A percentile compares a stretch with the other conserved stretches of the same genome.
Conservation (phyloP, 2,113 vertebrate genomes). For the Dunckerocampus dactyliophorus region DNA sequence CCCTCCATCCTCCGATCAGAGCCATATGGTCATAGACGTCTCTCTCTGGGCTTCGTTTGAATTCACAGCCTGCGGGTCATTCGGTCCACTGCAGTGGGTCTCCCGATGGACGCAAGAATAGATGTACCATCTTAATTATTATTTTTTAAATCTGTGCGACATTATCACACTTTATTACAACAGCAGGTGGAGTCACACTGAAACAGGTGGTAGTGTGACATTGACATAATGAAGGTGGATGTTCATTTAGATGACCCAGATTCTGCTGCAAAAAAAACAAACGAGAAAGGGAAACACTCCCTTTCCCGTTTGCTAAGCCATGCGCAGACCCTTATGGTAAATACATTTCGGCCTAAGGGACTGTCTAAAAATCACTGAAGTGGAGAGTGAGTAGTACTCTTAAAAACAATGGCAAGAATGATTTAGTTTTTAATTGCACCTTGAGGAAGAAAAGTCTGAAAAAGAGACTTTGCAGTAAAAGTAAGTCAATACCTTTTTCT, state of each 20-base stretch:
- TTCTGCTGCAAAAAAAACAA: constrained; percentile 5
- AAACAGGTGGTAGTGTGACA: constrained; percentile 51
- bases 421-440: background rate
- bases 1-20: constrained; percentile 23
- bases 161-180: constrained; percentile 24
- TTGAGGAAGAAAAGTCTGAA: constrained; percentile 1
- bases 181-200: constrained; percentile 38
- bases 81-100: constrained; percentile 27
- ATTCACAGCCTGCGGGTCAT: constrained; percentile 68
- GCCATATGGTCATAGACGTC: constrained; percentile 69
- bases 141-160: constrained; percentile 19
- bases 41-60: constrained; percentile 65
- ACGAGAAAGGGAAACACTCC: background rate
- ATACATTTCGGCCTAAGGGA: background rate
- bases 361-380: background rate
- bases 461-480: background rate
- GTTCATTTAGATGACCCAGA: constrained; percentile 48
- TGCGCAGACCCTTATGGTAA: background rate
- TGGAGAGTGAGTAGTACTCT: background rate
- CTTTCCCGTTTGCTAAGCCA: background rate
- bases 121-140: constrained; percentile 18
- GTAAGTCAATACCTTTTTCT: background rate
- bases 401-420: too few species aligned
- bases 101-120: constrained; percentile 23
- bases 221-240: constrained; percentile 39